phyloP scores from a whole-genome alignment of 2,888 invertebrate genomes.

The Lycocerus yunnanus region DNA sequence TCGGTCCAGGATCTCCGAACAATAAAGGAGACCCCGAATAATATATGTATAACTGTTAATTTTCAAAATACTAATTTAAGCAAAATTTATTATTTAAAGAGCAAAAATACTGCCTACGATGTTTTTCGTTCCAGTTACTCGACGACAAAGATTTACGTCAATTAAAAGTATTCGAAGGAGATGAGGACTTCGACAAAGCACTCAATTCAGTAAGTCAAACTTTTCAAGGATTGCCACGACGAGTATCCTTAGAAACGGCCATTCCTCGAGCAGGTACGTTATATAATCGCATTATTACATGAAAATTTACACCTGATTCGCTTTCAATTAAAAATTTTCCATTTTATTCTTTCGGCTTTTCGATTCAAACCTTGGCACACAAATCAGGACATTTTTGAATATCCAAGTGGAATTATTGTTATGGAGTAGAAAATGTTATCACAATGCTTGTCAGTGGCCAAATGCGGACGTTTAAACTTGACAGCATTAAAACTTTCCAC shows the following conservation, averaged over 20 bases:
- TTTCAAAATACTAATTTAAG: constrained; percentile 17
- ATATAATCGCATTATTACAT: not conserved
- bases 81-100: not conserved
- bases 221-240: constrained; percentile 64
- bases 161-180: constrained; percentile 53
- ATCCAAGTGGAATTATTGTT: not conserved
- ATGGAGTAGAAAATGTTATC: not conserved
- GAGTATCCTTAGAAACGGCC: constrained; percentile 63
- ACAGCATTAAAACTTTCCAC: not conserved
- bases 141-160: constrained; percentile 45
- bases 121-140: constrained; percentile 41
- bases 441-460: not conserved
- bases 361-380: not conserved
- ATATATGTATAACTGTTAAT: constrained; percentile 14
- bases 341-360: not conserved
- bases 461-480: not conserved
- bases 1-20: constrained; percentile 13
- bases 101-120: not conserved
- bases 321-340: not conserved
- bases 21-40: constrained; percentile 12
- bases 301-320: not conserved
- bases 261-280: constrained; percentile 62
- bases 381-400: not conserved
- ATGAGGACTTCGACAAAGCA: constrained; percentile 64
- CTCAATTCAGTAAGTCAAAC: constrained; percentile 63